phyloP scores from a whole-genome alignment of 1,140 invertebrate species.

The Lethrus apterus region DNA sequence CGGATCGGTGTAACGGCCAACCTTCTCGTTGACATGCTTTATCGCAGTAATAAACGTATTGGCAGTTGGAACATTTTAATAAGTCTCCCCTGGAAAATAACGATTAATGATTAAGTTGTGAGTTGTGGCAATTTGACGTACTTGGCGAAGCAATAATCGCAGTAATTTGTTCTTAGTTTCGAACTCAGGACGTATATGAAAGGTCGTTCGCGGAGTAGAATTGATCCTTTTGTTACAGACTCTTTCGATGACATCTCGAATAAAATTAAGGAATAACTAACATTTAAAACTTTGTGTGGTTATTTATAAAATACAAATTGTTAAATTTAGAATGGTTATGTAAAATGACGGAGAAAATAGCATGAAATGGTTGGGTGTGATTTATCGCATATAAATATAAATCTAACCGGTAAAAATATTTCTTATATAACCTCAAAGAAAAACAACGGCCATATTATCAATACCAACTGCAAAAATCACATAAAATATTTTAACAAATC shows the following conservation, averaged over 20 bases:
- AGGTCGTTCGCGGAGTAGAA: conserved; percentile 50
- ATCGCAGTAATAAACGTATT: conserved; percentile 73
- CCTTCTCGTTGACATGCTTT: conserved; percentile 63
- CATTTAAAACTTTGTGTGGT: conserved; percentile 2
- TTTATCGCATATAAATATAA: too few relatives aligned
- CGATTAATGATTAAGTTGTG: background rate
- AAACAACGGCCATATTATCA: too few relatives aligned
- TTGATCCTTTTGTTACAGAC: conserved; percentile 42
- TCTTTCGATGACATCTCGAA: conserved; percentile 13
- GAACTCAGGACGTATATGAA: conserved; percentile 54
- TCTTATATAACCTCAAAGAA: too few relatives aligned
- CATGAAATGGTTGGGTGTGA: too few relatives aligned
- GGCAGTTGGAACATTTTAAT: conserved; percentile 68
- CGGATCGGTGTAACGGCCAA: conserved; percentile 69
- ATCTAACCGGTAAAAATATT: too few relatives aligned
- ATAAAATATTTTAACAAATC: too few relatives aligned
- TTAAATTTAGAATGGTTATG: too few relatives aligned
- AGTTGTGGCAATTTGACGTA: conserved; percentile 38
- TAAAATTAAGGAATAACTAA: too few relatives aligned
- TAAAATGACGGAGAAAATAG: too few relatives aligned
- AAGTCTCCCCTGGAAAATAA: conserved; percentile 52
- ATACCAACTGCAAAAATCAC: too few relatives aligned
- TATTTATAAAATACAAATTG: too few relatives aligned
- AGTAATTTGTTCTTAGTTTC: conserved; percentile 47
- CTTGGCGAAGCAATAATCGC: conserved; percentile 57